Evolutionary conservation across 2,797 vertebrate species (phyloP).

Genomic region (Rhynchotus rufescens): DNA sequence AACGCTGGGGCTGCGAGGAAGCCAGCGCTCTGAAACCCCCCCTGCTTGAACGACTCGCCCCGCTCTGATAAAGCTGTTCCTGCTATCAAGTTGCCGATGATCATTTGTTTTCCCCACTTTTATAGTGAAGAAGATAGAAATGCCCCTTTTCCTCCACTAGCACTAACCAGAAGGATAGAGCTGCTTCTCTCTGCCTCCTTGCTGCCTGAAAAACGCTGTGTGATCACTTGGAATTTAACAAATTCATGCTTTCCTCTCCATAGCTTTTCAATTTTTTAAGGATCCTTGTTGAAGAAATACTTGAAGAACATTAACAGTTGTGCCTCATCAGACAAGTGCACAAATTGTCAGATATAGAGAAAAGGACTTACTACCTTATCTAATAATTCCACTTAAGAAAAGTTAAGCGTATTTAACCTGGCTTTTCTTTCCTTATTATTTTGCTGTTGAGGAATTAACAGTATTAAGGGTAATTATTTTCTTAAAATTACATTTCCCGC

Average conservation of each 20-base stretch:
- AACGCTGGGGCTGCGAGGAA: no score
- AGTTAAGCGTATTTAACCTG: background rate
- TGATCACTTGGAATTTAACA: background rate
- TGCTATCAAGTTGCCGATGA: background rate
- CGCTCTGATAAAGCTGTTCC: background rate
- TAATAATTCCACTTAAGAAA: background rate
- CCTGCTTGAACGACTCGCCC: background rate
- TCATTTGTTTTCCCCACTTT: background rate
- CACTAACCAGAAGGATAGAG: background rate
- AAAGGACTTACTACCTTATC: background rate
- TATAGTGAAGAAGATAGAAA: background rate
- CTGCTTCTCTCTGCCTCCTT: background rate
- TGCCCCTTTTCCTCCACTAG: background rate
- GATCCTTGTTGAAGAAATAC: background rate
- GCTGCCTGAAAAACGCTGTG: background rate
- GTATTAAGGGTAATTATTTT: background rate
- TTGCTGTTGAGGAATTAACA: background rate
- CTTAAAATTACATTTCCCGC: background rate
- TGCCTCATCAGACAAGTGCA: background rate
- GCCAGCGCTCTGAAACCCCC: background rate
- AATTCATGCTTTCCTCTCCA: background rate
- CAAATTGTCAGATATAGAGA: background rate
- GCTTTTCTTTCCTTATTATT: background rate
- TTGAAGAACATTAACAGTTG: background rate
- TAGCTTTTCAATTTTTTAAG: background rate